Evolutionary conservation across 1,140 invertebrate genomes (phyloP).

Genomic region (Drosophila baimaii): DNA sequence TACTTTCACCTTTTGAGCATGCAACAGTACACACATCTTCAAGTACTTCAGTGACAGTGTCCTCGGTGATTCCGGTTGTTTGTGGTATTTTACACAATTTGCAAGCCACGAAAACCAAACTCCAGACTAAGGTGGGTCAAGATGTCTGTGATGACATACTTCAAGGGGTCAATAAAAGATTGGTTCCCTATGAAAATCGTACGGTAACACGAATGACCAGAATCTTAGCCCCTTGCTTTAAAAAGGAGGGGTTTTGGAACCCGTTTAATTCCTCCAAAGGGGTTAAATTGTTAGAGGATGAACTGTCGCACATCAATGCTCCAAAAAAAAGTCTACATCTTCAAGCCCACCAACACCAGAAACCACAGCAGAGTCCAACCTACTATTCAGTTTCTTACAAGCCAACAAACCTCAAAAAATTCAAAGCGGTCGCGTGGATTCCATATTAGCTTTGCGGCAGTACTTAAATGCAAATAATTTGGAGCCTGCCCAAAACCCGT

Average conservation of each 20-base stretch:
- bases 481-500: no score
- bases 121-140: constrained; percentile 8
- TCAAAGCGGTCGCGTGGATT: neutral
- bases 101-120: neutral
- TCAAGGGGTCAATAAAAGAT: constrained; percentile 19
- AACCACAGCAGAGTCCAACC: constrained; percentile 1
- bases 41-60: constrained; percentile 4
- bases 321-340: neutral
- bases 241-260: constrained; percentile 16
- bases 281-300: constrained; percentile 10
- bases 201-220: constrained; percentile 3
- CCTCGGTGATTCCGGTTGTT: constrained; percentile 1
- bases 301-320: constrained; percentile 3
- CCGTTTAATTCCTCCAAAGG: constrained; percentile 12
- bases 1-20: constrained; percentile 11
- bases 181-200: constrained; percentile 9
- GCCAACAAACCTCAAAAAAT: neutral
- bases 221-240: constrained; percentile 22
- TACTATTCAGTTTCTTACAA: constrained; percentile 10
- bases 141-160: constrained; percentile 11
- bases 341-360: constrained; percentile 18
- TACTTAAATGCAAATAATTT: neutral
- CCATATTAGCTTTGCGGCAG: neutral
- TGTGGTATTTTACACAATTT: constrained; percentile 6
- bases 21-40: constrained; percentile 11